Evolutionary conservation across 2,888 invertebrate genomes (phyloP).

Genomic region (Tortricodes alternella): DNA sequence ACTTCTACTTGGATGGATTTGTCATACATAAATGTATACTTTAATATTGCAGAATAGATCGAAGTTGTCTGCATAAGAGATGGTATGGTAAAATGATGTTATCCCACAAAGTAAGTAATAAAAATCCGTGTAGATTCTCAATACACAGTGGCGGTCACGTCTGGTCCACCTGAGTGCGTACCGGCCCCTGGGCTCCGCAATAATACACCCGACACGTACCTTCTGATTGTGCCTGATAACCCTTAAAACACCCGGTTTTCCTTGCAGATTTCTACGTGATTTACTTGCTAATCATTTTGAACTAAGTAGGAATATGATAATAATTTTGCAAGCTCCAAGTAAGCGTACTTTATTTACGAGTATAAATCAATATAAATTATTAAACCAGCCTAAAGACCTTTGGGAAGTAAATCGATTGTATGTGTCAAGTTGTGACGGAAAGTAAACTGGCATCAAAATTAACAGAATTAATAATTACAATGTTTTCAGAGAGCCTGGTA

Average conservation of each 20-base stretch:
- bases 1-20: too few relatives aligned
- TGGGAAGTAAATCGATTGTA: background rate
- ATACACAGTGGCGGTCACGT: too few relatives aligned
- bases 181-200: background rate
- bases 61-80: too few relatives aligned
- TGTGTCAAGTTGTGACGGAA: background rate
- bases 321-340: background rate
- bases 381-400: too few relatives aligned
- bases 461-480: constrained; percentile 10
- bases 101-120: too few relatives aligned
- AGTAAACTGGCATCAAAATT: constrained; percentile 9
- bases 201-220: constrained; percentile 36
- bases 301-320: background rate
- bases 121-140: too few relatives aligned
- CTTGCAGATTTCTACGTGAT: constrained; percentile 24
- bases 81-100: too few relatives aligned
- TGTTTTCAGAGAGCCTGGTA: constrained; percentile 12
- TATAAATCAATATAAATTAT: too few relatives aligned
- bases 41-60: too few relatives aligned
- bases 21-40: too few relatives aligned
- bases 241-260: constrained; percentile 21
- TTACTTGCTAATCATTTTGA: background rate
- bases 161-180: background rate
- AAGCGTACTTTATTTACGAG: background rate
- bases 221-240: constrained; percentile 44